A percentile compares a stretch with the other conserved stretches of the same genome.
Evolutionary conservation across 2,113 vertebrate species (phyloP).

Genomic region (Uria aalge): DNA sequence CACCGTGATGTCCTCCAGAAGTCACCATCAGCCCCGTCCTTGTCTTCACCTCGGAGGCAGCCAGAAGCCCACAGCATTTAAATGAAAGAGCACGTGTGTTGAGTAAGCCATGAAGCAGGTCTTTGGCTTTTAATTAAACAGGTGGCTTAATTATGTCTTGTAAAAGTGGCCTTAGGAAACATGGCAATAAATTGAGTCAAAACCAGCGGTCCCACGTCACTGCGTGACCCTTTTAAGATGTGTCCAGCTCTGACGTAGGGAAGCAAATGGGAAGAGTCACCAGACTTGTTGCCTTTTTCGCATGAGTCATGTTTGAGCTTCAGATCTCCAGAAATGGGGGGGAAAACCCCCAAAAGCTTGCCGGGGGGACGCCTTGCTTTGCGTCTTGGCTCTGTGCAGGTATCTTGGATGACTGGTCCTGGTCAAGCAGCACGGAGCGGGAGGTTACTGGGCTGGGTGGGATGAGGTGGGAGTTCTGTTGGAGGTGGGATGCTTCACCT

Average conservation of each 20-base stretch:
- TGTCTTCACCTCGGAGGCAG: neutral
- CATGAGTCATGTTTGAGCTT: neutral
- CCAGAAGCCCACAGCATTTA: neutral
- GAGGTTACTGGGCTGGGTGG: neutral
- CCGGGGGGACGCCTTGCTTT: too few relatives aligned
- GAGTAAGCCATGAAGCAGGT: neutral
- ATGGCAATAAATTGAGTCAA: neutral
- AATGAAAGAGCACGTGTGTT: neutral
- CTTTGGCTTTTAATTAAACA: neutral
- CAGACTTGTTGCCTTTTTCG: neutral
- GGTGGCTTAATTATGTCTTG: neutral
- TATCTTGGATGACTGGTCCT: neutral
- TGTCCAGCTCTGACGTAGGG: neutral
- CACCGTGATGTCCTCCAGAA: fast-evolving
- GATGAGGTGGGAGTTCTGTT: neutral
- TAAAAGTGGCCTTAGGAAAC: neutral
- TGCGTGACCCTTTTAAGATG: neutral
- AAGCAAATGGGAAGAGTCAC: neutral
- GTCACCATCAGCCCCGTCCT: neutral
- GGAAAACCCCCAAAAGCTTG: neutral
- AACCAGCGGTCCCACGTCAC: neutral
- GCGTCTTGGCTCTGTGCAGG: neutral
- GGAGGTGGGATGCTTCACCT: neutral
- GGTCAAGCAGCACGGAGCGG: neutral
- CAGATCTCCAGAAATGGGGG: neutral